Evolutionary conservation across 2,888 invertebrate genomes (phyloP).

Genomic region (Alloplasta piceator): DNA sequence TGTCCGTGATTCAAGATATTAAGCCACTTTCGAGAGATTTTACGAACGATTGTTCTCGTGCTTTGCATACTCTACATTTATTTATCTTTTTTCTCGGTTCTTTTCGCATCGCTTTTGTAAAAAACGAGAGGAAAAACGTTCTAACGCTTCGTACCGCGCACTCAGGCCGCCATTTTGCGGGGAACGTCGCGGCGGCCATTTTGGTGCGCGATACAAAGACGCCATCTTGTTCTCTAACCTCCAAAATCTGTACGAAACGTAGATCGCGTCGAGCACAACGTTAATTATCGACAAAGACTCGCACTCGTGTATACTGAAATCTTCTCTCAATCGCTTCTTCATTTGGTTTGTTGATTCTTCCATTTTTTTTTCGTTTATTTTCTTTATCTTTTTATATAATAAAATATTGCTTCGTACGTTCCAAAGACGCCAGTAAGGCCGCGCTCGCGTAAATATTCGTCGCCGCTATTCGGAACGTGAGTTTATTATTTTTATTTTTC

Average conservation of each 20-base stretch:
- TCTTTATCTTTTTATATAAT: constrained; percentile 70
- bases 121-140: constrained; percentile 19
- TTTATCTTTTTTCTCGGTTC: constrained; percentile 14
- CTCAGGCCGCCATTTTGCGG: not conserved
- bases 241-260: not conserved
- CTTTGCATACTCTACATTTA: constrained; percentile 54
- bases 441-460: constrained; percentile 64
- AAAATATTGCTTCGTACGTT: constrained; percentile 78
- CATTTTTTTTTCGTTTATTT: constrained; percentile 42
- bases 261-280: not conserved
- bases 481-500: constrained; percentile 18
- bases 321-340: constrained; percentile 10
- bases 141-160: not conserved
- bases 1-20: constrained; percentile 58
- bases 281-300: constrained; percentile 1
- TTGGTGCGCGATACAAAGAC: not conserved
- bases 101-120: not conserved
- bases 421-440: constrained; percentile 73
- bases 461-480: constrained; percentile 27
- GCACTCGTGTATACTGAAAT: constrained; percentile 19
- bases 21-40: constrained; percentile 69
- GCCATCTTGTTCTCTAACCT: not conserved
- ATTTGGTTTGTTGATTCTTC: constrained; percentile 12
- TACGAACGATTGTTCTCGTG: constrained; percentile 59
- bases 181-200: not conserved